Percentiles rank a stretch among this genome's conserved stretches.
Evolutionary conservation across 2,113 vertebrate genomes (phyloP).

Genomic region (Naja naja): DNA sequence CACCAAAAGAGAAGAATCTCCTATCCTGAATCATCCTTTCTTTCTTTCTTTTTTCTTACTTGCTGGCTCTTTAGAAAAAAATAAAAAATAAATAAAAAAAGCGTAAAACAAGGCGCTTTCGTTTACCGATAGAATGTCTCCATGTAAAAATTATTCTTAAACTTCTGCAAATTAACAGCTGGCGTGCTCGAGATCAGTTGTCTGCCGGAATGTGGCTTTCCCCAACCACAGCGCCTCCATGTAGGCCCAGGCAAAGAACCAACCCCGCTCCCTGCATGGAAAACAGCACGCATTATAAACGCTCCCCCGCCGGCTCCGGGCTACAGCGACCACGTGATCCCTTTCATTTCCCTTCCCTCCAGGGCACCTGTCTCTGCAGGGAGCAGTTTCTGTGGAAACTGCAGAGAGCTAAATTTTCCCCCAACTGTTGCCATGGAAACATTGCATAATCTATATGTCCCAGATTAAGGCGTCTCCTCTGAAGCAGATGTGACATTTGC

Average conservation of each 20-base stretch:
- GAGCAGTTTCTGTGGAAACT: conserved; percentile 75
- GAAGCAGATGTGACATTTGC: conserved; percentile 41
- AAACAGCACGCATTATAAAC: background rate
- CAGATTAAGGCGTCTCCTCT: conserved; percentile 47
- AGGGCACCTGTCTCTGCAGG: conserved; percentile 67
- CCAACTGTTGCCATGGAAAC: conserved; percentile 65
- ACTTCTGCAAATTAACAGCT: conserved; percentile 47
- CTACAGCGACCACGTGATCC: conserved; percentile 13
- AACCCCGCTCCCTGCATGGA: background rate
- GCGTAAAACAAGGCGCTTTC: conserved; percentile 11
- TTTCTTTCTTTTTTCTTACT: conserved; percentile 19
- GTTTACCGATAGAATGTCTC: conserved; percentile 52
- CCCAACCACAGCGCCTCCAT: conserved; percentile 47
- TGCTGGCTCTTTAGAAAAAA: conserved; percentile 6
- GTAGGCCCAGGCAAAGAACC: background rate
- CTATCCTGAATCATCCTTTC: background rate
- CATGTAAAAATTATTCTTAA: conserved; percentile 39
- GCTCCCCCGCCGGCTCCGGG: background rate
- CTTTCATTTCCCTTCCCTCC: conserved; percentile 50
- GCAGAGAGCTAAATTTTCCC: conserved; percentile 32
- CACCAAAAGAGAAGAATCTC: background rate
- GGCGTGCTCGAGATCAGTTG: conserved; percentile 35
- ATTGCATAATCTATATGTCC: conserved; percentile 60
- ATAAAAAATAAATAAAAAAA: background rate
- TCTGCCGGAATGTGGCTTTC: conserved; percentile 49